phyloP scores from a whole-genome alignment of 2,113 vertebrate genomes.

The Thalassarche chlororhynchos region DNA sequence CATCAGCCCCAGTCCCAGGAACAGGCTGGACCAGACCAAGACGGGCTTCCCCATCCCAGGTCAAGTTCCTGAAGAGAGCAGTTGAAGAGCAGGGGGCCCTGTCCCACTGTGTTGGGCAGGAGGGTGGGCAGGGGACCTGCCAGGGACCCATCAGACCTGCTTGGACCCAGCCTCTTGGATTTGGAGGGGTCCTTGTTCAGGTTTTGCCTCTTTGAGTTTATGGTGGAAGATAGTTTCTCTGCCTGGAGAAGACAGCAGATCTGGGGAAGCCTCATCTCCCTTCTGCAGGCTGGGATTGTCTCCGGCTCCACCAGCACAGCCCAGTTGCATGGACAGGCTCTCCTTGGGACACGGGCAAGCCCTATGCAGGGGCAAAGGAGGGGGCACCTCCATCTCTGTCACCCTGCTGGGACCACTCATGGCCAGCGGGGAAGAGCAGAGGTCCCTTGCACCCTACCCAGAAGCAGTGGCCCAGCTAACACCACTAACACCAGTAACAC shows the following conservation, averaged over 20 bases:
- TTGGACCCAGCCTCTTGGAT: neutral
- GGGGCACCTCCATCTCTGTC: neutral
- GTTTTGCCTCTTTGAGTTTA: neutral
- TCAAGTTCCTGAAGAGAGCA: conserved; percentile 81
- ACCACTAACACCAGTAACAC: conserved; percentile 52
- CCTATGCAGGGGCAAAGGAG: rapidly evolving
- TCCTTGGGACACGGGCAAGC: neutral
- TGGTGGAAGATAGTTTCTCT: neutral
- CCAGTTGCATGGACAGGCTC: neutral
- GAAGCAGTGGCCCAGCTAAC: neutral
- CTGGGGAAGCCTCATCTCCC: neutral
- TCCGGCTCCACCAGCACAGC: neutral
- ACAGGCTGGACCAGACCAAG: conserved; percentile 75
- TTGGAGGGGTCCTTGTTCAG: neutral
- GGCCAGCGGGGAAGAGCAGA: rapidly evolving
- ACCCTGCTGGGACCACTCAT: neutral
- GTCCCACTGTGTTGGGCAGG: neutral
- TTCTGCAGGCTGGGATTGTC: neutral
- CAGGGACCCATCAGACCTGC: neutral
- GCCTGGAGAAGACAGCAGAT: neutral
- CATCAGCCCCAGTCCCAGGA: conserved; percentile 71
- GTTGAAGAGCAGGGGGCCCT: conserved; percentile 27
- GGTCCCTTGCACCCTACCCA: neutral
- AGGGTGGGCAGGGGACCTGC: neutral
- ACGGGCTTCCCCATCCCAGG: conserved; percentile 74